Percentiles rank a stretch among this genome's conserved stretches.
phyloP scores from a whole-genome alignment of 2,888 invertebrate genomes.

The Tineola bisselliella region DNA sequence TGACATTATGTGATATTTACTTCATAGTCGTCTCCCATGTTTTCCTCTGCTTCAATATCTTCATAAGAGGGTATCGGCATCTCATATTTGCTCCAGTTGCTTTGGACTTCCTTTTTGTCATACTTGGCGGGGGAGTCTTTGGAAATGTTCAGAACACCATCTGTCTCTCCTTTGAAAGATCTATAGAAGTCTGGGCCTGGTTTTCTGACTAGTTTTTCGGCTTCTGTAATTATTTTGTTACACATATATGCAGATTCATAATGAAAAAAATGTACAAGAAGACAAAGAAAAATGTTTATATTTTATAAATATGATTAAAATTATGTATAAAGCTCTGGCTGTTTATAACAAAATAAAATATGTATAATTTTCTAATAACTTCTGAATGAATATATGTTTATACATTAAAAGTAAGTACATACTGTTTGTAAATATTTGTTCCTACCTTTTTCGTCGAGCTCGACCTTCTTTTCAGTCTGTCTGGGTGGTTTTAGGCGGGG shows the following conservation, averaged over 20 bases:
- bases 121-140: conserved; percentile 54
- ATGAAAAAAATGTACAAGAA: no score
- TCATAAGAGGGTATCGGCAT: conserved; percentile 57
- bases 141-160: conserved; percentile 52
- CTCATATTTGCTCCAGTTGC: conserved; percentile 63
- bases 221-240: conserved; percentile 26
- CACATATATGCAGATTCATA: no score
- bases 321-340: no score
- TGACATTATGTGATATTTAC: conserved; percentile 25
- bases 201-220: conserved; percentile 37
- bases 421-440: no score
- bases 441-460: conserved; percentile 19
- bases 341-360: no score
- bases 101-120: conserved; percentile 58
- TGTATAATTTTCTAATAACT: no score
- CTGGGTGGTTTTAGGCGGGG: conserved; percentile 31
- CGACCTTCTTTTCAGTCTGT: conserved; percentile 23
- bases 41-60: conserved; percentile 50
- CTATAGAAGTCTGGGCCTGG: conserved; percentile 54
- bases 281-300: no score
- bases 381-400: no score
- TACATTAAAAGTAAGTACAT: no score
- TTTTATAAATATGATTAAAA: no score
- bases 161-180: conserved; percentile 48
- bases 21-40: conserved; percentile 59